A percentile compares a stretch with the other conserved stretches of the same genome.
These are phyloP conservation scores for Enteromius mattozi DNA, from an alignment of 2,797 vertebrate species.

Conservation along the genomic window DNA sequence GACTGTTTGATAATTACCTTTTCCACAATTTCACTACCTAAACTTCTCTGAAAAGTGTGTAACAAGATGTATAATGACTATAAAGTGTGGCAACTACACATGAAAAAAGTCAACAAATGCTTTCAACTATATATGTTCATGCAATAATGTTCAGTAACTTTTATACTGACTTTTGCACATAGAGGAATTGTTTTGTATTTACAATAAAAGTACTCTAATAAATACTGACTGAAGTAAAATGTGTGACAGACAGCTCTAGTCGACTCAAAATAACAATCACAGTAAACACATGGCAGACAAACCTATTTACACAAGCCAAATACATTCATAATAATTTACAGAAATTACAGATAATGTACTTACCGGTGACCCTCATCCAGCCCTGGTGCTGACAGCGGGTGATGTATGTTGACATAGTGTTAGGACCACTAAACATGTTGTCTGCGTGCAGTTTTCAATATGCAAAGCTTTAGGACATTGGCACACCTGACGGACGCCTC, in stretches of 20 bases:
- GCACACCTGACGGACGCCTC: not conserved
- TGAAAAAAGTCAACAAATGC: too few species aligned
- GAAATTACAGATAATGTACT: conserved; percentile 45
- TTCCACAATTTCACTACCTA: not conserved
- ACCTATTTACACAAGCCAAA: not conserved
- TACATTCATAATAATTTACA: too few species aligned
- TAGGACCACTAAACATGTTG: not conserved
- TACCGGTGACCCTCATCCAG: conserved; percentile 77
- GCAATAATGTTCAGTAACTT: not conserved
- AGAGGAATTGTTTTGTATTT: not conserved
- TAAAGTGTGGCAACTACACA: too few species aligned
- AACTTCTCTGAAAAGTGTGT: not conserved
- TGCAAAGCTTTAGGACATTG: not conserved
- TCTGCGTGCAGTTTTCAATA: not conserved
- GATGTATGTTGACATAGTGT: conserved; percentile 64
- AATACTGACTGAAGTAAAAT: not conserved
- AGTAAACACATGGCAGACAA: not conserved
- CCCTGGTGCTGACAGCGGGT: conserved; percentile 74
- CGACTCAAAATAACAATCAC: not conserved
- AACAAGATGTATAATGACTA: not conserved
- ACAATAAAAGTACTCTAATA: not conserved
- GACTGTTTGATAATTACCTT: too few species aligned
- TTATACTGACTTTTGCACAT: not conserved
- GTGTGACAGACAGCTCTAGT: not conserved
- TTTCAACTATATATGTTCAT: too few species aligned